Conservation (phyloP, 2,797 vertebrate species). For the Clarias pachynema region DNA sequence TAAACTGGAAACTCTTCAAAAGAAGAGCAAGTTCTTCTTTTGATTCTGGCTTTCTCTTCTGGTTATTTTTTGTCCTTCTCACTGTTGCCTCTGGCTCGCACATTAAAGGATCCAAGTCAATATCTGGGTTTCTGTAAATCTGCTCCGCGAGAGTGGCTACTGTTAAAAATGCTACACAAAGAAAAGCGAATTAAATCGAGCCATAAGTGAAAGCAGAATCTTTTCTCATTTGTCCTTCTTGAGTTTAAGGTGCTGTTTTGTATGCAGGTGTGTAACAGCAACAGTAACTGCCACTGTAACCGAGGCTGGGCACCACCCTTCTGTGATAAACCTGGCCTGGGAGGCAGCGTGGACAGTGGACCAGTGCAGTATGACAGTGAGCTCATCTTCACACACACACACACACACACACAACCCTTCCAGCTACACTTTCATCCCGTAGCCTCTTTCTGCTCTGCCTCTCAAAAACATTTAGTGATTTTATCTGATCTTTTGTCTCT, state of each 20-base stretch:
- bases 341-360: constrained; percentile 93
- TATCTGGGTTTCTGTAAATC: constrained; percentile 13
- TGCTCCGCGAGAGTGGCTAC: background rate
- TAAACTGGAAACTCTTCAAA: background rate
- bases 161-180: background rate
- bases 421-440: background rate
- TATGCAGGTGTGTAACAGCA: constrained; percentile 92
- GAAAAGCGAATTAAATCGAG: background rate
- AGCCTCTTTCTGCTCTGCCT: background rate
- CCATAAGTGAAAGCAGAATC: background rate
- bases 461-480: constrained; percentile 42
- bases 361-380: constrained; percentile 84
- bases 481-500: constrained; percentile 32
- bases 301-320: constrained; percentile 87
- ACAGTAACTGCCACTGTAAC: constrained; percentile 89
- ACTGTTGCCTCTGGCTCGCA: background rate
- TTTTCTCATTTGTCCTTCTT: constrained; percentile 16
- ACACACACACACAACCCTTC: background rate
- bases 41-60: background rate
- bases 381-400: constrained; percentile 51
- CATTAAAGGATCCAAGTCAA: background rate
- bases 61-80: background rate
- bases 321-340: constrained; percentile 86
- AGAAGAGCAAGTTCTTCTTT: background rate
- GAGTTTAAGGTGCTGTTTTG: constrained; percentile 37